phyloP scores from a whole-genome alignment of 2,113 vertebrate species.

The Rhodinocichla rosea region DNA sequence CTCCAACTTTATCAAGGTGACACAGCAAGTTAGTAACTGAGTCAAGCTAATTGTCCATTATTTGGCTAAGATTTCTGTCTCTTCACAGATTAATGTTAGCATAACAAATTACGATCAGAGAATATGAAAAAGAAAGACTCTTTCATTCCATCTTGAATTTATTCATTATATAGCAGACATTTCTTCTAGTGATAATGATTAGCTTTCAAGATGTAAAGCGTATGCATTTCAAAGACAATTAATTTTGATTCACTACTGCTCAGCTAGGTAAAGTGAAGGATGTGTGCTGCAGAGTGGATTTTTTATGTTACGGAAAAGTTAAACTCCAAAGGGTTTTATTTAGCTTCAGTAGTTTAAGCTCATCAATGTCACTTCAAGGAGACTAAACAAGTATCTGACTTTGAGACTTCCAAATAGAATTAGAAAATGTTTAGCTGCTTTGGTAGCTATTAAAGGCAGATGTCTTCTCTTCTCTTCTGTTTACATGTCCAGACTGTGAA shows the following conservation, averaged over 20 bases:
- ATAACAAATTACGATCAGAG: background rate
- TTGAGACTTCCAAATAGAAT: background rate
- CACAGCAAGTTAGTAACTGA: background rate
- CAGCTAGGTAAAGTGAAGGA: background rate
- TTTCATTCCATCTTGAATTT: constrained; percentile 7
- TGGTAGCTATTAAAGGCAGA: background rate
- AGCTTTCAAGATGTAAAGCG: background rate
- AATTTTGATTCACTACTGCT: constrained; percentile 30
- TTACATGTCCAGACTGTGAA: background rate
- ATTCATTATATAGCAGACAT: background rate
- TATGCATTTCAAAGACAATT: constrained; percentile 25
- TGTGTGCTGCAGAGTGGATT: background rate
- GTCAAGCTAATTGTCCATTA: background rate
- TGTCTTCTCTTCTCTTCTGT: background rate
- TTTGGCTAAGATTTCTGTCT: background rate
- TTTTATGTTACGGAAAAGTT: constrained; percentile 23
- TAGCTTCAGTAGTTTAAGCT: background rate
- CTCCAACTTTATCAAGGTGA: background rate
- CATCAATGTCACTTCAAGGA: constrained; percentile 28
- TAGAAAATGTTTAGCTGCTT: background rate
- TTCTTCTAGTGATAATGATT: background rate
- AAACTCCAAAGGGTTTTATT: background rate
- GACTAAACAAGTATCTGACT: background rate
- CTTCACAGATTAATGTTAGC: background rate
- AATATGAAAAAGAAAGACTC: background rate